A percentile compares a stretch with the other conserved stretches of the same genome.
phyloP scores from a whole-genome alignment of 1,140 invertebrate genomes.

The Asbolus verrucosus region DNA sequence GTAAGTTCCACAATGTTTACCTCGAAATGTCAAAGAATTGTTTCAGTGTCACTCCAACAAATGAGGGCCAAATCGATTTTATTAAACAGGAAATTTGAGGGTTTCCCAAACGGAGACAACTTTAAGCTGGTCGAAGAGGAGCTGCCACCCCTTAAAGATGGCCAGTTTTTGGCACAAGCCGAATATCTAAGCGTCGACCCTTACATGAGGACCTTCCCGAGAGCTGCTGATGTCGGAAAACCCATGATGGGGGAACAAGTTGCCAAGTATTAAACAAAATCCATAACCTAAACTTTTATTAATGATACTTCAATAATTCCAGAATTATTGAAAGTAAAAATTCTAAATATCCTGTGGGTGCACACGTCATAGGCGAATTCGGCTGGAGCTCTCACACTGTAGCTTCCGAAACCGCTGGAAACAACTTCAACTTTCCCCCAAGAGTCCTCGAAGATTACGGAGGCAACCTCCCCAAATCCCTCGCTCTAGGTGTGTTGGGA shows the following conservation, averaged over 20 bases:
- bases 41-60: conserved; percentile 45
- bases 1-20: conserved; percentile 2
- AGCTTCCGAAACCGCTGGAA: conserved; percentile 27
- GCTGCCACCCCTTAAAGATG: conserved; percentile 71
- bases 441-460: background rate
- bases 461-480: conserved; percentile 58
- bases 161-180: conserved; percentile 73
- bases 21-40: conserved; percentile 23
- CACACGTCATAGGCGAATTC: conserved; percentile 66
- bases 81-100: conserved; percentile 72
- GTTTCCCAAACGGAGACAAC: conserved; percentile 73
- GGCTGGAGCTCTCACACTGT: conserved; percentile 71
- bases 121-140: conserved; percentile 73
- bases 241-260: conserved; percentile 74
- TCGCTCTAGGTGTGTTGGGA: conserved; percentile 68
- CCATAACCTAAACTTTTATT: background rate
- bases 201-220: conserved; percentile 72
- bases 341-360: conserved; percentile 65
- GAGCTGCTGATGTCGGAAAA: conserved; percentile 65
- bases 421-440: conserved; percentile 5
- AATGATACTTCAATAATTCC: conserved; percentile 1
- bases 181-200: conserved; percentile 77
- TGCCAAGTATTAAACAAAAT: conserved; percentile 68
- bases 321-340: conserved; percentile 57
- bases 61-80: conserved; percentile 67